Conservation (phyloP, 2,797 vertebrate species). For the Melanotaenia nigrans region DNA sequence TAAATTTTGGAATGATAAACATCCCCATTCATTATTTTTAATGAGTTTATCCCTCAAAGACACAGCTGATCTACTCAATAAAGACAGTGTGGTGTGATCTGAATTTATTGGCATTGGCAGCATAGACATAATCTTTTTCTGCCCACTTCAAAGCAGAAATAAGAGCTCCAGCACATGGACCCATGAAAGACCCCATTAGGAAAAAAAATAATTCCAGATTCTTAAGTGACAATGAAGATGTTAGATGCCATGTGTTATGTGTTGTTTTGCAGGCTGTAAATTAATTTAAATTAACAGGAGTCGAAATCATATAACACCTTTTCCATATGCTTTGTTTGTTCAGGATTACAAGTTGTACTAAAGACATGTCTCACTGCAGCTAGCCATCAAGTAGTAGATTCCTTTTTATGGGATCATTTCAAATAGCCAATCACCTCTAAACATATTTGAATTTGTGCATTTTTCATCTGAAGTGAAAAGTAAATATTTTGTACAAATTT, state of each 20-base stretch:
- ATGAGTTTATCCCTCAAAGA: constrained; percentile 8
- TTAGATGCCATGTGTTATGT: neutral
- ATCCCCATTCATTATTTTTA: neutral
- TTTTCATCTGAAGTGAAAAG: neutral
- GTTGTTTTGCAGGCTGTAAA: neutral
- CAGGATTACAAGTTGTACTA: neutral
- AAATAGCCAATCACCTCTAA: neutral
- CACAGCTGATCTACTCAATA: constrained; percentile 1
- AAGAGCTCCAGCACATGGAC: constrained; percentile 6
- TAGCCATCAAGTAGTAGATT: neutral
- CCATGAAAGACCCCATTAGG: neutral
- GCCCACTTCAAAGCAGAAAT: neutral
- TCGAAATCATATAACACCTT: neutral
- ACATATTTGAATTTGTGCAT: too few species aligned
- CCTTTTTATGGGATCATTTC: neutral
- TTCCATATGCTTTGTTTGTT: too few species aligned
- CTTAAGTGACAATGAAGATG: neutral
- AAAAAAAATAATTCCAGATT: neutral
- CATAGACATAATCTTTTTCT: constrained; percentile 1
- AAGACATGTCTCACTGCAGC: neutral
- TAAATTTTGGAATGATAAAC: neutral
- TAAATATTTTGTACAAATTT: neutral
- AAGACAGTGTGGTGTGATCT: neutral
- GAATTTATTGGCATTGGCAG: constrained; percentile 1
- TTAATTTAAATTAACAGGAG: neutral